These are phyloP conservation scores for Brienomyrus longianalis DNA, from an alignment of 2,113 vertebrate genomes.

Conservation along the genomic window DNA sequence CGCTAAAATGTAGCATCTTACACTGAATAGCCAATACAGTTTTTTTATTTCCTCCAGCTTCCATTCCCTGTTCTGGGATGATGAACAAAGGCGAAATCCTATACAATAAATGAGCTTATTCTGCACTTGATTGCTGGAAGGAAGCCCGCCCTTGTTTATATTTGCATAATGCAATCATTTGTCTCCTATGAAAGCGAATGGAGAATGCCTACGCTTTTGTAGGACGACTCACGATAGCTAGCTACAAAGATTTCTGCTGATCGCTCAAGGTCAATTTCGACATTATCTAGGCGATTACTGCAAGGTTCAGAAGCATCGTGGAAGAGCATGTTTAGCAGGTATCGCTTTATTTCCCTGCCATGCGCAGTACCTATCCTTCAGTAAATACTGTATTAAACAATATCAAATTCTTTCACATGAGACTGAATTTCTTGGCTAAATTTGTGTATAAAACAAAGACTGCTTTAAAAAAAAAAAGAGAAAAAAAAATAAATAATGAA, in stretches of 20 bases:
- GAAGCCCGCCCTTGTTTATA: background rate
- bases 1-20: background rate
- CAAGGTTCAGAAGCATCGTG: background rate
- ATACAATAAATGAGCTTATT: background rate
- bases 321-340: background rate
- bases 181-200: background rate
- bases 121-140: background rate
- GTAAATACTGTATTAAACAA: background rate
- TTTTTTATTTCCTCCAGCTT: background rate
- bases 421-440: background rate
- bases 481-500: no score
- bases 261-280: background rate
- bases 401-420: background rate
- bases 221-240: background rate
- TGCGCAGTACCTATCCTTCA: background rate
- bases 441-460: background rate
- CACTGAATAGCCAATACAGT: background rate
- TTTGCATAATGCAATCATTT: constrained; percentile 8
- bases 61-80: background rate
- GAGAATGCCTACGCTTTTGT: background rate
- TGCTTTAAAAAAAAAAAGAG: background rate
- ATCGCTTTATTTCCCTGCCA: background rate
- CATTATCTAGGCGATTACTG: background rate
- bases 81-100: background rate
- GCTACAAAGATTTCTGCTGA: background rate